Evolutionary conservation across 1,140 invertebrate species (phyloP).

Genomic region (Danaus plexippus): DNA sequence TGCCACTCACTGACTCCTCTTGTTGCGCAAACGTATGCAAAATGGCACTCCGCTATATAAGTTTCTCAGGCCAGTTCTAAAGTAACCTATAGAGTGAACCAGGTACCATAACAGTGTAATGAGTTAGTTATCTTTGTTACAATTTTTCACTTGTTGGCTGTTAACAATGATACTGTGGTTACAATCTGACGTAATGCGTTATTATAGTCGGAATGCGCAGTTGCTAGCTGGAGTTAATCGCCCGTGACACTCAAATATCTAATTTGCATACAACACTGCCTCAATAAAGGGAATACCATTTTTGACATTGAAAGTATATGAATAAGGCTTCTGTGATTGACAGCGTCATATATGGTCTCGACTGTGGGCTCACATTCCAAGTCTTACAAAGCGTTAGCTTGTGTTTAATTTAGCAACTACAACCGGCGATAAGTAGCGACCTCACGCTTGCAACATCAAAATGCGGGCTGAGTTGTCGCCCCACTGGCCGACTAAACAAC

Average conservation of each 20-base stretch:
- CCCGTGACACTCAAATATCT: conserved; percentile 38
- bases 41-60: conserved; percentile 30
- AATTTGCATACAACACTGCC: conserved; percentile 44
- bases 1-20: conserved; percentile 36
- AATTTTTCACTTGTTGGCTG: too few relatives aligned
- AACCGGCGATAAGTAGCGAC: conserved; percentile 24
- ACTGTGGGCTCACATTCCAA: background rate
- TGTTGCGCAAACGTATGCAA: conserved; percentile 56
- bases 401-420: too few relatives aligned
- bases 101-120: too few relatives aligned
- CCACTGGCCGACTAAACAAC: conserved; percentile 39
- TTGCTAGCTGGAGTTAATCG: conserved; percentile 23
- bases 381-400: too few relatives aligned
- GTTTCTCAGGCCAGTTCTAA: conserved; percentile 4
- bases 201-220: conserved; percentile 23
- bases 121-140: too few relatives aligned
- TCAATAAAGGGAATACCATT: conserved; percentile 24
- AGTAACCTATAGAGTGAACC: too few relatives aligned
- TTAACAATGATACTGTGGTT: background rate
- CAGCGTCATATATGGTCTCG: conserved; percentile 8
- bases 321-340: conserved; percentile 13
- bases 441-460: conserved; percentile 44
- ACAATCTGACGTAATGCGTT: conserved; percentile 13
- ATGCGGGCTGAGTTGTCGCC: conserved; percentile 40
- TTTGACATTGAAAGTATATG: conserved; percentile 24